These are phyloP conservation scores for Eupithecia insigniata DNA, from an alignment of 2,888 invertebrate genomes.

Conservation along the genomic window DNA sequence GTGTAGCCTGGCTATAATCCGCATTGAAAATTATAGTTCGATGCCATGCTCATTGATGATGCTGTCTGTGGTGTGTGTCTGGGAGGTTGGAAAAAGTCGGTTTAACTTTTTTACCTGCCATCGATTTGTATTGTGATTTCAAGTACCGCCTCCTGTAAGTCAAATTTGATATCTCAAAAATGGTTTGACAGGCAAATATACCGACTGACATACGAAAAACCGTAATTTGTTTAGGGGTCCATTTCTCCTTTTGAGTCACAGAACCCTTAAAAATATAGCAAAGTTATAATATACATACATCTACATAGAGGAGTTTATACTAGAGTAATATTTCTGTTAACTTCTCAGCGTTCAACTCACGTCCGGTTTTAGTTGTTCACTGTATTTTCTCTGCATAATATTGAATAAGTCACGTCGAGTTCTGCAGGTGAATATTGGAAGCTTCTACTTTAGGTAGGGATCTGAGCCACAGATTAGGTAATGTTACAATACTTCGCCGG, in stretches of 20 bases:
- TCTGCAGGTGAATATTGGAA: slow-evolving; percentile 5
- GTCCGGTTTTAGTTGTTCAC: slow-evolving; percentile 21
- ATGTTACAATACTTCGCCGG: too few relatives aligned
- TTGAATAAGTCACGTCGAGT: slow-evolving; percentile 16
- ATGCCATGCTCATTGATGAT: neutral
- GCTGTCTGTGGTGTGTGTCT: neutral
- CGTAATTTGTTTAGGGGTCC: too few relatives aligned
- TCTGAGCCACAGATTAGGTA: neutral
- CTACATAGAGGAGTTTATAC: too few relatives aligned
- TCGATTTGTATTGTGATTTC: neutral
- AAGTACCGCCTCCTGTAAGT: neutral
- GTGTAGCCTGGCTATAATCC: too few relatives aligned
- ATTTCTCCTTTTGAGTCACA: neutral
- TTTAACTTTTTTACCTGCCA: neutral
- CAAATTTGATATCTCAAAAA: neutral
- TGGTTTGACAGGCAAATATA: neutral
- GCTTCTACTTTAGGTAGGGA: neutral
- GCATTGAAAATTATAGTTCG: neutral
- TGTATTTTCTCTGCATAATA: slow-evolving; percentile 24
- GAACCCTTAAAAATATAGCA: neutral
- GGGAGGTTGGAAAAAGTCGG: neutral
- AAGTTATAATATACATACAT: neutral
- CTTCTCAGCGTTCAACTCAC: slow-evolving; percentile 15
- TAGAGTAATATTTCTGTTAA: neutral
- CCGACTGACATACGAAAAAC: neutral